Base-by-base conservation (phyloP, 2,888 invertebrate species). In the Hecatera dysodea region DNA sequence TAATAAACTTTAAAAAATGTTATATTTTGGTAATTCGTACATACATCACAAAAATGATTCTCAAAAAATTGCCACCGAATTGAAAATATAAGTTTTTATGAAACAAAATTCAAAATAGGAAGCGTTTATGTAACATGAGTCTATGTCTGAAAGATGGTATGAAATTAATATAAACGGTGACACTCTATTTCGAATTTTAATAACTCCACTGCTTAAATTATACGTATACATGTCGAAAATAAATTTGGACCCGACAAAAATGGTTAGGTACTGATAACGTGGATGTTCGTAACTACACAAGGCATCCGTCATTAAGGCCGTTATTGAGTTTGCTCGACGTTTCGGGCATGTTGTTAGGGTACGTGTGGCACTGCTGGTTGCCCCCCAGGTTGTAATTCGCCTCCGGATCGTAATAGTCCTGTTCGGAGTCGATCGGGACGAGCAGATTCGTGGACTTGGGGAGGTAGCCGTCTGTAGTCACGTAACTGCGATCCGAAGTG, bases 261-360 rank as follows among this genome's bases (percentile, higher is more conserved):
- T 86, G 81, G 77, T 87, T 85, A n/a, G n/a, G n/a, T n/a, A 81
- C 78, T 81, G 69, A 68, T 60, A 81, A 69, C 61, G 65, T 69
- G 71, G 72, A 80, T 68, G 69, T 75, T 62, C 70, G 77, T 78
- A 75, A 83, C 94, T 96, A 97, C 87, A 97, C 97, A 93, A 97
- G 96, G 90, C 97, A 97, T 75, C 97, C 97, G 86, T 97, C 97
- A 88, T 97, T 97, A 83, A 97, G 93, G 85, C 96, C 96, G 89
- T 93, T 96, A 85, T 93, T 95, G 88, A 96, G 96, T 92, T 96
- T 96, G 39, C 87, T 84, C 87, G 96, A 96, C 52, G 91, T 80
- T 71, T 96, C 96, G 64, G 93, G 89, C 44, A 94, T 90, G 50
- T 93, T 91, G 68, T 90, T 88, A 46, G 94, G 95, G 85, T 96